phyloP scores from a whole-genome alignment of 2,113 vertebrate genomes.

The Ophiodon elongatus region DNA sequence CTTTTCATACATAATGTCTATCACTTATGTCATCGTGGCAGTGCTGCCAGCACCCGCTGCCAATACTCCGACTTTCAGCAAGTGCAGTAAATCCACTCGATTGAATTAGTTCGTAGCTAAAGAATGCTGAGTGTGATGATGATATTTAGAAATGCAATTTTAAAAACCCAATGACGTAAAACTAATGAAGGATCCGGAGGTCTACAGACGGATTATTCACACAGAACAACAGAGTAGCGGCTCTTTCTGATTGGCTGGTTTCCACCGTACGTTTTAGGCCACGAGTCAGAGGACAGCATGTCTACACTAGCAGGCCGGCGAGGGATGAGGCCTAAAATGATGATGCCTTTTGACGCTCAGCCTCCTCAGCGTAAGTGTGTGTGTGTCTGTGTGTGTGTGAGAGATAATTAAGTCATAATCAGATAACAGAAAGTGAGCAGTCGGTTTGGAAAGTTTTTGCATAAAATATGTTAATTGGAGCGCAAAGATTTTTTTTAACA shows the following conservation, averaged over 20 bases:
- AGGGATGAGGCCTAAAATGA: slow-evolving; percentile 99
- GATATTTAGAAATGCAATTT: slow-evolving; percentile 26
- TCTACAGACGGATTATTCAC: slow-evolving; percentile 20
- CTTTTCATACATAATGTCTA: slow-evolving; percentile 63
- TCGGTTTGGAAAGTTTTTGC: not conserved
- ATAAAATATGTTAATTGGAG: not conserved
- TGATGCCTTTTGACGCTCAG: slow-evolving; percentile 99
- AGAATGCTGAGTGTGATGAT: not conserved
- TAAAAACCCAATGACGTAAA: not conserved
- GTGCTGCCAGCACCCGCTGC: slow-evolving; percentile 2
- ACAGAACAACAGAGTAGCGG: slow-evolving; percentile 24
- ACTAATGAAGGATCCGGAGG: slow-evolving; percentile 2
- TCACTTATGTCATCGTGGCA: slow-evolving; percentile 30
- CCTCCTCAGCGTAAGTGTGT: slow-evolving; percentile 97
- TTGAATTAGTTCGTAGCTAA: not conserved
- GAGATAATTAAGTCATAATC: slow-evolving; percentile 24
- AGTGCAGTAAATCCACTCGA: not conserved
- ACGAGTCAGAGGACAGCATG: slow-evolving; percentile 98
- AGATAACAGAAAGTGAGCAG: not conserved
- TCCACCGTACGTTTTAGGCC: slow-evolving; percentile 88
- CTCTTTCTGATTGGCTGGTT: slow-evolving; percentile 82
- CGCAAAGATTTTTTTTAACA: not conserved
- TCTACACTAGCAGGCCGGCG: slow-evolving; percentile 95
- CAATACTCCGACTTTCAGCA: not conserved
- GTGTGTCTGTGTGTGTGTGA: slow-evolving; percentile 38